phyloP scores from a whole-genome alignment of 1,140 invertebrate species.

The Anastrepha ludens region DNA sequence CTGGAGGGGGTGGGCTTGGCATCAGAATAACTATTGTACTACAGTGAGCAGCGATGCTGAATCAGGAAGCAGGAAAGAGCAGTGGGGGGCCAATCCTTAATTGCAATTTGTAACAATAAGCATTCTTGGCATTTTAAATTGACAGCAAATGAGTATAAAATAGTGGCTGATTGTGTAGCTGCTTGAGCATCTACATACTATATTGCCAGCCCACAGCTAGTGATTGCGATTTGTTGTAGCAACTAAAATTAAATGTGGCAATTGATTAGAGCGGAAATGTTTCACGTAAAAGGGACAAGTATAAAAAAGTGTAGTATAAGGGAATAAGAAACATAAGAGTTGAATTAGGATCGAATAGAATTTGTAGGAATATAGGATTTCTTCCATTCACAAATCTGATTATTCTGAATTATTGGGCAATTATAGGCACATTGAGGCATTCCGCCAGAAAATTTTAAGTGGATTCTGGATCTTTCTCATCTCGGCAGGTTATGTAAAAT shows the following conservation, averaged over 20 bases:
- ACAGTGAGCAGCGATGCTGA: background rate
- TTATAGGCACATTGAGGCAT: no score
- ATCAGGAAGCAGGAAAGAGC: background rate
- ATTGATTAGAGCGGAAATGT: background rate
- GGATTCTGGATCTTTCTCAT: no score
- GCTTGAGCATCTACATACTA: background rate
- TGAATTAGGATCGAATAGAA: no score
- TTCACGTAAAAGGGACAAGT: background rate
- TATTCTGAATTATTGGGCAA: no score
- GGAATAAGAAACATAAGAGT: no score
- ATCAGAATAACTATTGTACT: background rate
- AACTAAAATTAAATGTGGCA: background rate
- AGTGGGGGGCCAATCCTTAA: background rate
- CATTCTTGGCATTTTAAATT: conserved; percentile 28
- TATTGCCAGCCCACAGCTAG: background rate
- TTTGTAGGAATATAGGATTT: no score
- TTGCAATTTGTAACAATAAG: conserved; percentile 34
- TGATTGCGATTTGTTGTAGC: background rate
- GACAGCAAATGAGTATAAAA: background rate
- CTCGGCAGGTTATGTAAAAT: no score
- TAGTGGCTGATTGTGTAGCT: no score
- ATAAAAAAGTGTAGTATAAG: no score
- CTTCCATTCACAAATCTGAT: no score
- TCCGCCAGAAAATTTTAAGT: no score
- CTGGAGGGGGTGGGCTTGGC: background rate